Conservation (phyloP, 2,797 vertebrate genomes). For the Nyctibius grandis region DNA sequence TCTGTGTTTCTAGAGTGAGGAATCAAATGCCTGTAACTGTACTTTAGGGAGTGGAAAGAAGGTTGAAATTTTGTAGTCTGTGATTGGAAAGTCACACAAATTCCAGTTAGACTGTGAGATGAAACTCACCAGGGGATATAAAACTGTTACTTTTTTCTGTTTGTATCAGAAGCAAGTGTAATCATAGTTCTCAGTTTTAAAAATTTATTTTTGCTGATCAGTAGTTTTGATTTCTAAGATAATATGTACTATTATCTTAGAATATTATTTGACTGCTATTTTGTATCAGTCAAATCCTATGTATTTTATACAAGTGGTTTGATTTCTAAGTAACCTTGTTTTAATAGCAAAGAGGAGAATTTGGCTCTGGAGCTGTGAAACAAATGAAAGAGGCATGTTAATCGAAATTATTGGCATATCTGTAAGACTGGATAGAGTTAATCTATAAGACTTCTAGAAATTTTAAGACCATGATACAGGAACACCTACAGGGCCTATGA, state of each 20-base stretch:
- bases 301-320: background rate
- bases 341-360: background rate
- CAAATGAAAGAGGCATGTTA: background rate
- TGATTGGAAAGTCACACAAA: background rate
- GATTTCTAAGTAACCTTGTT: background rate
- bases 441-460: background rate
- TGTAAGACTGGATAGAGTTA: background rate
- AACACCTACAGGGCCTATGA: background rate
- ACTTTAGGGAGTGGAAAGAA: background rate
- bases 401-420: background rate
- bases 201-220: background rate
- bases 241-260: fast-evolving
- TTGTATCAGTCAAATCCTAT: background rate
- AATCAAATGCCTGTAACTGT: background rate
- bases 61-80: background rate
- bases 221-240: background rate
- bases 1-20: background rate
- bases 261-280: background rate
- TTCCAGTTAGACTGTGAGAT: background rate
- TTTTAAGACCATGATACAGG: background rate
- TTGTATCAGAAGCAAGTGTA: background rate
- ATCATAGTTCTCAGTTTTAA: background rate
- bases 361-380: background rate
- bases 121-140: background rate
- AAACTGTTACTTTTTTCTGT: background rate